Percentiles rank a stretch among this genome's conserved stretches.
These are phyloP conservation scores for Ifrita kowaldi DNA, from an alignment of 2,113 vertebrate species.

Conservation along the genomic window DNA sequence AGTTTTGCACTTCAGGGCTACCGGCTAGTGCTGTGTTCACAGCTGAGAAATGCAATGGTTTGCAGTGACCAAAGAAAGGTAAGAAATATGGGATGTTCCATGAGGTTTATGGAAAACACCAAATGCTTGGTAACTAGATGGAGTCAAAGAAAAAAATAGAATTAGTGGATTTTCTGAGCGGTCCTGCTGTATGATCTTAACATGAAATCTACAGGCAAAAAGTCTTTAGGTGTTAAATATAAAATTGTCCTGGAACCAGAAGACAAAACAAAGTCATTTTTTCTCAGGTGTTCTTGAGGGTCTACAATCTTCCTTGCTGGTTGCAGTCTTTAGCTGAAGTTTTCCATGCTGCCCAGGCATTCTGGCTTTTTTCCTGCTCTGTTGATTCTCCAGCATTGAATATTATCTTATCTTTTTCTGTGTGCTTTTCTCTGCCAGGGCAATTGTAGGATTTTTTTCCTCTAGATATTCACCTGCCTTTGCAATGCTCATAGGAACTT, in stretches of 20 bases:
- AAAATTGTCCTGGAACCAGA: not conserved
- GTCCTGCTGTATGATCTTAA: not conserved
- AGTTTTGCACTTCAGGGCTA: not conserved
- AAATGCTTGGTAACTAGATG: not conserved
- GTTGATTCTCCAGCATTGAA: not conserved
- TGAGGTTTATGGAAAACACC: not conserved
- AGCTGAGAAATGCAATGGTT: not conserved
- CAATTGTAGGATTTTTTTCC: not conserved
- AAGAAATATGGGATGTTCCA: not conserved
- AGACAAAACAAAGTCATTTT: not conserved
- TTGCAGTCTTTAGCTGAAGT: not conserved
- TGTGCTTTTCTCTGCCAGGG: not conserved
- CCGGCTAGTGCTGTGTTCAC: not conserved
- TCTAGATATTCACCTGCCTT: not conserved
- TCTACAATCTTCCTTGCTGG: not conserved
- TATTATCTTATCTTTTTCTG: not conserved
- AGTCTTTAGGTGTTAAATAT: not conserved
- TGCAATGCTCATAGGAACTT: not conserved
- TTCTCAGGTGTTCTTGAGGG: not conserved
- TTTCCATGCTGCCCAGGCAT: not conserved
- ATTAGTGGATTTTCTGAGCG: not conserved
- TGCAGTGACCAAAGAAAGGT: not conserved
- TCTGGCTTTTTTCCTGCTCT: not conserved
- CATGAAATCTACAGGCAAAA: not conserved
- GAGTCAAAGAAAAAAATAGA: not conserved